phyloP scores from a whole-genome alignment of 53 echinoderm and acorn worm species.

The Patiria pectinifera region DNA sequence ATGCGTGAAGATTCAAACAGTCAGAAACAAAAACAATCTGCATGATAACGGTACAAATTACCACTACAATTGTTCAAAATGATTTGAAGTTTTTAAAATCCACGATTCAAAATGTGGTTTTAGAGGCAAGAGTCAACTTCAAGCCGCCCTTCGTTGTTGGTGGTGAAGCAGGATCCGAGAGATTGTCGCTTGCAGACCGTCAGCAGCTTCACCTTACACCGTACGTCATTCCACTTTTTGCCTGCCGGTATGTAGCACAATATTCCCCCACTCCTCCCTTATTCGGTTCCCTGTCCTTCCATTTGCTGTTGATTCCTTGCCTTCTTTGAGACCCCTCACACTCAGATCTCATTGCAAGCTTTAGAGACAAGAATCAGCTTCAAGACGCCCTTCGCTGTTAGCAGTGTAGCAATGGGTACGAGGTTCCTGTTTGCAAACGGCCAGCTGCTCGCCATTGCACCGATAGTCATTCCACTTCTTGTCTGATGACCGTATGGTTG shows the following conservation, averaged over 20 bases:
- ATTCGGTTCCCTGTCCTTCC: background rate
- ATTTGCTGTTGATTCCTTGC: too few species aligned
- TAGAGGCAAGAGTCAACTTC: background rate
- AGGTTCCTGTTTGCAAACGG: background rate
- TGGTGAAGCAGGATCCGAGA: background rate
- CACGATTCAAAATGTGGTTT: background rate
- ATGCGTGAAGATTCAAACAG: too few species aligned
- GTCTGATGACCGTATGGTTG: background rate
- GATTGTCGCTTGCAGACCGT: background rate
- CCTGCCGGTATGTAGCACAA: background rate
- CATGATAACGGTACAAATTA: too few species aligned
- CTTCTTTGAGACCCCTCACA: background rate
- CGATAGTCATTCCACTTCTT: background rate
- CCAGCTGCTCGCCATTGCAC: background rate
- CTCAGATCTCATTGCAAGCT: background rate
- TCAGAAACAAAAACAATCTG: too few species aligned
- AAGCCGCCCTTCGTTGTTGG: background rate
- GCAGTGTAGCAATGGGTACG: background rate
- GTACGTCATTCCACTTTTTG: background rate
- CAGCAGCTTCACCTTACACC: background rate
- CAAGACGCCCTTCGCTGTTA: background rate
- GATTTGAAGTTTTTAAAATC: too few species aligned
- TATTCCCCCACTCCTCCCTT: background rate
- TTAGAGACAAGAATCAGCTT: background rate
- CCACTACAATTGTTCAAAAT: too few species aligned